Conservation (phyloP, 2,113 vertebrate genomes). For the Lagopus muta region DNA sequence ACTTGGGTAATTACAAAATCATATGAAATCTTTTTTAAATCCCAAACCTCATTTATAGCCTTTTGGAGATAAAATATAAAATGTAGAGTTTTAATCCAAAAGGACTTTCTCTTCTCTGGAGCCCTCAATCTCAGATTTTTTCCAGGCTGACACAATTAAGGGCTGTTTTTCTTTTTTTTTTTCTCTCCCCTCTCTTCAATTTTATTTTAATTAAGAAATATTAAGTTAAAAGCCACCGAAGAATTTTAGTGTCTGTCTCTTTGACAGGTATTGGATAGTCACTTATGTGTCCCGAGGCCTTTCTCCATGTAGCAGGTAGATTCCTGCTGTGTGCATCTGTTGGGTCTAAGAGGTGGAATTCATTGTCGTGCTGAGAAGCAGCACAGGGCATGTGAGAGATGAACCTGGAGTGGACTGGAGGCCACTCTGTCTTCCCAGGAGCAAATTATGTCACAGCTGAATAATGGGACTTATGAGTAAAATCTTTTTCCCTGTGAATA, state of each 20-base stretch:
- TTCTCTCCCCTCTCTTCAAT: constrained; percentile 62
- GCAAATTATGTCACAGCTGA: background rate
- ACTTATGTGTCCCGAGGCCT: constrained; percentile 36
- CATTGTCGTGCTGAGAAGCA: background rate
- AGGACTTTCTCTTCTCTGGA: constrained; percentile 74
- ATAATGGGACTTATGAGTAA: background rate
- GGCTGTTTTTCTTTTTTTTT: background rate
- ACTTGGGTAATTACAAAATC: constrained; percentile 85
- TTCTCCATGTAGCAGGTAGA: constrained; percentile 15
- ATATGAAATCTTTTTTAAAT: constrained; percentile 81
- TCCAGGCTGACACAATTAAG: constrained; percentile 69
- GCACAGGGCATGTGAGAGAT: constrained; percentile 16
- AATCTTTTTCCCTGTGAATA: background rate
- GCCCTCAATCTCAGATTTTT: constrained; percentile 59
- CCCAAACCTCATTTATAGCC: constrained; percentile 81
- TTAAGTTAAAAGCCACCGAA: constrained; percentile 66
- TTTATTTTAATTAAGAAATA: constrained; percentile 80
- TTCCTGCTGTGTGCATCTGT: constrained; percentile 21
- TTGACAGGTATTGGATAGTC: constrained; percentile 55
- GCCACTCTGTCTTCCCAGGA: constrained; percentile 12
- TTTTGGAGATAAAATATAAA: constrained; percentile 78
- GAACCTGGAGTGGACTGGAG: constrained; percentile 20
- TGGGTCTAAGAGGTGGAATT: constrained; percentile 22
- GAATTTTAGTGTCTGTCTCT: constrained; percentile 50
- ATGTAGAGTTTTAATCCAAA: constrained; percentile 74